Evolutionary conservation across 2,797 vertebrate genomes (phyloP), one percentile per base, ranked within the genome.

Genomic region (Pitangus sulphuratus): DNA sequence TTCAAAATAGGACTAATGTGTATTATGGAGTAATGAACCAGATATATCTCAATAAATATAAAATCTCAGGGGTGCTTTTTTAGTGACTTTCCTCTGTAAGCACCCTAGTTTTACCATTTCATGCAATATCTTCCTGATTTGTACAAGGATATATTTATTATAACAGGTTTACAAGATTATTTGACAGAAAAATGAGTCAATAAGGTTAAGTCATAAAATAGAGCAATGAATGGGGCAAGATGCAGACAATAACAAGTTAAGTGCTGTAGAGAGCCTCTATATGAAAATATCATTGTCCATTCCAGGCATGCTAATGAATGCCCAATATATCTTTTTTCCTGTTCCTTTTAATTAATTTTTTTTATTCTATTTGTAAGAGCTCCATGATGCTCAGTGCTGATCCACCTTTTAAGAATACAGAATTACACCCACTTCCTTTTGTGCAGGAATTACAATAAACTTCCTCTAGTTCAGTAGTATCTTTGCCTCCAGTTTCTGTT

Each of bases 391-490:
- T 70, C 28, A 78, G 5, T 50, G 86, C 54, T 89, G 84, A 95
- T 56, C 75, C 39, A 72, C 68, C 84, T 79, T 95, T 87, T 80
- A 95, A 95, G 85, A 94, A 88, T 40, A 84, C 6, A 22, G 88
- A 97, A 96, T 97, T 87, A 95, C 74, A 94, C 60, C 80, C 72
- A 71, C 51, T 97, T 97, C 94, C 93, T 93, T 91, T 93, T 78
- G 87, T 92, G 80, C 70, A 85, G 87, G 88, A 91, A 84, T 56
- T 77, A 95, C 72, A 97, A 87, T 91, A 91, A 97, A 96, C 81
- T 96, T 96, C 94, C 88, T 93, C 56, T 33, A 82, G 82, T 8
- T 4, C 69, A 76, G 79, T 40, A 83, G 79, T 78, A 86, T 84
- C 81, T 96, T 64, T 94, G 84, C 82, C 61, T 88, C 66, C 91